Percentiles rank a stretch among this genome's conserved stretches.
Conservation (phyloP, 1,140 invertebrate species). For the Tetraneura akinire region DNA sequence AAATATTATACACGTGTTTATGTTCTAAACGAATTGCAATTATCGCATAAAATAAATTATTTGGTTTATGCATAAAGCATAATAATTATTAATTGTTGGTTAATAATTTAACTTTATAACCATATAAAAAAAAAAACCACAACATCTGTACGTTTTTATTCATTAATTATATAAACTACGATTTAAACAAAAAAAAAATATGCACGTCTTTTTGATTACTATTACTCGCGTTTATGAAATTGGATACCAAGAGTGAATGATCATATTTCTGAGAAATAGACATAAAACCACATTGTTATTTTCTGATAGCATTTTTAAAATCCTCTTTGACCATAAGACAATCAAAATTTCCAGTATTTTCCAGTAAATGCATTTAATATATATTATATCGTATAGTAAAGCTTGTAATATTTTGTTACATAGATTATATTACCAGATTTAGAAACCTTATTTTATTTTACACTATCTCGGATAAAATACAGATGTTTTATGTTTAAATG, state of each 20-base stretch:
- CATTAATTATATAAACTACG: no score
- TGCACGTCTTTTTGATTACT: background rate
- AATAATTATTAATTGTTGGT: no score
- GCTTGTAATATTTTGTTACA: background rate
- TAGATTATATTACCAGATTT: slow-evolving; percentile 12
- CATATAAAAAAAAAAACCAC: no score
- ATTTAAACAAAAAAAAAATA: no score
- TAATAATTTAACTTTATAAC: no score
- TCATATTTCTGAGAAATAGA: background rate
- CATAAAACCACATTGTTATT: background rate
- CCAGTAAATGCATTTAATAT: background rate
- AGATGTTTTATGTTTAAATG: background rate
- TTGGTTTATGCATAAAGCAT: no score
- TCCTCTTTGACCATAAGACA: background rate
- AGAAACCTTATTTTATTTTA: slow-evolving; percentile 2
- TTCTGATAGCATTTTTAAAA: slow-evolving; percentile 24
- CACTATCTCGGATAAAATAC: background rate
- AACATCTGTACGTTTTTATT: no score
- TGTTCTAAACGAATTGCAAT: no score
- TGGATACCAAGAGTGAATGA: background rate
- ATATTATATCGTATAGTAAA: no score
- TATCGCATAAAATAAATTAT: no score
- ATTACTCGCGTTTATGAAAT: background rate
- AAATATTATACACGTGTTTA: no score
- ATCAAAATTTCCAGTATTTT: slow-evolving; percentile 3